Base-by-base conservation (phyloP, 1,140 invertebrate species). In the Drosophila chauvacae region DNA sequence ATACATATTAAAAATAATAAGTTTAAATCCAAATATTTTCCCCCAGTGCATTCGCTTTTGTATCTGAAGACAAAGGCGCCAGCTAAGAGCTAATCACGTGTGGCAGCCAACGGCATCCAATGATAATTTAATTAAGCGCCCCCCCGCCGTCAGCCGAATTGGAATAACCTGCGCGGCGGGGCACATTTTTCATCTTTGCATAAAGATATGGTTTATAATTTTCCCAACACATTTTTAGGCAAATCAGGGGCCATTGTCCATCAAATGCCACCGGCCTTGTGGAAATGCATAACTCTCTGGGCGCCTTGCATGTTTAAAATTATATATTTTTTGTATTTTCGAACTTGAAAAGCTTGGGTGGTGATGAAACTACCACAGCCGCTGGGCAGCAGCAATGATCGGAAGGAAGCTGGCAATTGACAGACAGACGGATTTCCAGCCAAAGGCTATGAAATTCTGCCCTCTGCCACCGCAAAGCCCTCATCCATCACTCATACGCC, bases 101-200 rank as follows among this genome's bases (percentile, higher is more conserved):
- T 62, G 75, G 59, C 77, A 59, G 75, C 63, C 69, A 68, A 41
- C 41, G 64, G 61, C 63, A 77, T 59, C 62, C 77, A 74, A 85
- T 84, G 64, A 79, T 85, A 76, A 90, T 85, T 90, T 75, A 90
- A 90, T 81, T 78, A 81, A 66, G 65, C 73, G 63, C 78, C 70
- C 63, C 63, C 79, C 65, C 69, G 57, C 50, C 26, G 42, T 59
- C 44, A 10, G 47, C 35, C 53, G 45, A 51, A 42, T 60, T 48
- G 20, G 55, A 63, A 35, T 55, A 66, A 42, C 39, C 60, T 28
- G 57, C 28, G 56, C 60, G 35, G 57, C 20, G 56, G 42, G 47
- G 53, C 51, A 50, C 50, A 82, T 75, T 88, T 72, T 80, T 83
- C 80, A 82, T 77, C 45, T 87, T 79, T 69, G 71, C 80, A 84